Evolutionary conservation across 2,113 vertebrate genomes (phyloP).

Genomic region (Xiphias gladius): DNA sequence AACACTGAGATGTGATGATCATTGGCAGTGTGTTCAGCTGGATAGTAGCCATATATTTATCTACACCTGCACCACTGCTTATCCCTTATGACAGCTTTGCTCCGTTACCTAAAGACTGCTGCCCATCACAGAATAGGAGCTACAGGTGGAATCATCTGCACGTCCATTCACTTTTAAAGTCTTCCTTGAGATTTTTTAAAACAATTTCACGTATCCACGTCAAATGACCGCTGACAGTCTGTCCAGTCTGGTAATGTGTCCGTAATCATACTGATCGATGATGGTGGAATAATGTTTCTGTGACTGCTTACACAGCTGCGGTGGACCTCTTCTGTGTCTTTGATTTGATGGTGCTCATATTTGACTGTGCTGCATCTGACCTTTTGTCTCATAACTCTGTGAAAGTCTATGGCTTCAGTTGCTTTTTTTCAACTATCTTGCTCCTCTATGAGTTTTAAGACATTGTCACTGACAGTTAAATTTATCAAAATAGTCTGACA

Average conservation of each 20-base stretch:
- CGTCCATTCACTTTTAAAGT: not conserved
- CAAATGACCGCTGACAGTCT: constrained; percentile 17
- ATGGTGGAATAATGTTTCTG: not conserved
- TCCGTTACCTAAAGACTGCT: constrained; percentile 17
- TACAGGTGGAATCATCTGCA: constrained; percentile 8
- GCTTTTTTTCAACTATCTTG: not conserved
- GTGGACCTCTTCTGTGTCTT: not conserved
- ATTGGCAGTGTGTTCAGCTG: constrained; percentile 32
- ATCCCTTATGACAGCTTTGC: constrained; percentile 24
- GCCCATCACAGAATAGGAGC: constrained; percentile 5
- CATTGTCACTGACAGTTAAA: constrained; percentile 50
- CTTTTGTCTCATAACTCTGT: constrained; percentile 1
- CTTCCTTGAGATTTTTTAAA: not conserved
- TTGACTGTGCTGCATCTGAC: constrained; percentile 11
- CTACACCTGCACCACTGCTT: constrained; percentile 29
- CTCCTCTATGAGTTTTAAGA: constrained; percentile 7
- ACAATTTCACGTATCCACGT: not conserved
- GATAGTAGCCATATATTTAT: constrained; percentile 50
- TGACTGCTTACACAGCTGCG: constrained; percentile 3
- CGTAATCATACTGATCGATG: not conserved
- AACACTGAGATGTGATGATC: constrained; percentile 34
- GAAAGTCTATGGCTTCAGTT: not conserved
- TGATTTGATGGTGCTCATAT: not conserved
- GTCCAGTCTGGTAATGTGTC: not conserved
- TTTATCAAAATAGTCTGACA: not conserved